Evolutionary conservation across 1,140 invertebrate genomes (phyloP), one percentile per base, ranked within the genome.

Genomic region (Anastrepha obliqua): DNA sequence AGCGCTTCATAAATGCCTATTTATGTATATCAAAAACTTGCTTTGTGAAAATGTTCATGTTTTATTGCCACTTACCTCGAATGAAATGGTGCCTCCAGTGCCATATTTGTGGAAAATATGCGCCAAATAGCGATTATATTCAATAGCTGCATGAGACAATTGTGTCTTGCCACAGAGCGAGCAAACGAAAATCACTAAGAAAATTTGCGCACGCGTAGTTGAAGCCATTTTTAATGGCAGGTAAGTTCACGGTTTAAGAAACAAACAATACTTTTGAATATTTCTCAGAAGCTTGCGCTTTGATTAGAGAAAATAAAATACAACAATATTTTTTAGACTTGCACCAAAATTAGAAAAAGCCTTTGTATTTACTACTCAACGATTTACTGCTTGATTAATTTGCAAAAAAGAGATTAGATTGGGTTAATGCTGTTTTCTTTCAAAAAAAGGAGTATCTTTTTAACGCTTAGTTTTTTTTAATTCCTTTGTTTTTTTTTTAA

Each of bases 81-180:
- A 95, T 47, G 94, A 94, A 89, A 95, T 95, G 86, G 94, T 93
- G 29, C 94, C 94, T 89, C 94, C 94, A 87, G 94, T 94, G 85
- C 95, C 95, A 89, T 95, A 95, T 90, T 95, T 95, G 89, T 94
- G 91, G 89, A 95, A 95, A 89, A 95, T 95, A 88, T 92, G 91
- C 86, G 90, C 88, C 89, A 93, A 89, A 89, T 93, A 93, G 60
- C 91, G 90, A 89, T 91, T 93, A 87, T 93, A 93, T 87, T 93
- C 91, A 60, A 88, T 91, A 17, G 91, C 90, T 67, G 89, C 88
- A 17, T 88, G 17, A 8, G 74, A n/a, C 6, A 20, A 11, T 55
- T 81, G 74, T 9, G 17, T 3, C 44, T 60, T 17, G 20, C 85
- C 20, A n/a, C 85, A 86, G 51, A 86, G 85, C 1, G 20, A 20